Evolutionary conservation across 2,888 invertebrate genomes (phyloP), one percentile per base, ranked within the genome.

Genomic region (Oscheius sp.): DNA sequence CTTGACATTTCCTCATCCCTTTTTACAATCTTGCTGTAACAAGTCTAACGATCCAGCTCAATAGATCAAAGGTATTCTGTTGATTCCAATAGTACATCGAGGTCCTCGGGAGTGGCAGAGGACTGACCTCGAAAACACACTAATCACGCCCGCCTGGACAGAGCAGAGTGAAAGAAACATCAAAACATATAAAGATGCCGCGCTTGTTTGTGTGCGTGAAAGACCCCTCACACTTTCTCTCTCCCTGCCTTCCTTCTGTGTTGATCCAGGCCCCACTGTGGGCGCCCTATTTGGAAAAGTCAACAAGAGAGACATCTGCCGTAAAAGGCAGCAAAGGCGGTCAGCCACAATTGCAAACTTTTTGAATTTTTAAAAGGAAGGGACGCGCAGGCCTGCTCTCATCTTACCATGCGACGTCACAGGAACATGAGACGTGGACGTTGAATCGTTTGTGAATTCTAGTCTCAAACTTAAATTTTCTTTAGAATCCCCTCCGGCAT

Each of bases 261-360:
- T 63, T 63, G 63, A 63, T 63, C 48, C 63, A 63, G 63, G 29
- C 29, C 21, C 48, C 11, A 2, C 29, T 53, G 53, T 13, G 53
- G 53, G 53, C 53, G n/a, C n/a, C 47, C 47, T 63, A 63, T 63
- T 63, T 63, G 47, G 63, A 63, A 63, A 50, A 47, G 63, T 63
- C 63, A 63, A 63, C 63, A 63, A 5, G 48, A 21, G 21, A 21
- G 21, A 21, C 21, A 10, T 7, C 42, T 35, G 50, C 50, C 63
- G 33, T 21, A 63, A 63, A 32, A 10, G 63, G 2, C 35, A 60
- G 35, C 21, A 11, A 10, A 37, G 35, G n/a, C 37, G 60, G 60
- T 60, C 60, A 58, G 58, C 32, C 4, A 5, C 32, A 21, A 62
- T 62, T 62, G 42, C 11, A 63, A 63, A 48, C 13, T 37, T 37